Base-by-base conservation (phyloP, 1,140 invertebrate genomes). In the Macrobrachium nipponense region DNA sequence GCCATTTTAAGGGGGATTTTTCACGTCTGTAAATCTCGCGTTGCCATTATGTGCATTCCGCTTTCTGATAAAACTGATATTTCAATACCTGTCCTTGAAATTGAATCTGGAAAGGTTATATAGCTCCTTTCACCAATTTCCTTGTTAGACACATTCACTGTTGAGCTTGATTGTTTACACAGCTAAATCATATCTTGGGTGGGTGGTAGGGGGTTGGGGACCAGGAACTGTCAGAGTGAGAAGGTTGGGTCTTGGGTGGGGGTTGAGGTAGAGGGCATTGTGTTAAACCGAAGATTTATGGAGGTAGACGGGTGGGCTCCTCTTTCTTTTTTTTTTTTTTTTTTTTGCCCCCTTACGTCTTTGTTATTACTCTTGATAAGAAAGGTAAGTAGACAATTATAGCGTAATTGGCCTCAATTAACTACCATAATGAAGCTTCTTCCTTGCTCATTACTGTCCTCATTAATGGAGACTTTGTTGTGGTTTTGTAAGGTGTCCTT, bases 401-500 rank as follows among this genome's bases (percentile, higher is more conserved):
- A 18, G 81, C 23, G n/a, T 82, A 82, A 82, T 75, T 82, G 81
- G 59, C 70, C 72, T 82, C 72, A 82, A 73, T 75, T 64, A 80
- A 27, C 60, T 44, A 66, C 66, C 60, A 66, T 80, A 80, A 80
- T 80, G 78, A 80, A 44, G 78, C n/a, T 62, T 27, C 78, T 43
- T 80, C 61, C 61, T 17, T n/a, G 23, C 78, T 80, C 62, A 66
- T 80, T 80, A 80, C n/a, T 59, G 61, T 80, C 68, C 68, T 62
- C 20, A 62, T 60, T 80, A 80, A 80, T 80, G 61, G 43, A 17
- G 78, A 66, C 23, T 79, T 20, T 80, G 78, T 80, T 79, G 78
- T 62, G 61, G 78, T 7, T 80, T 23, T 80, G 61, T 62, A 66
- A 80, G 60, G 62, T 43, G 78, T 59, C 60, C 18, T 18, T 61